Evolutionary conservation across 2,113 vertebrate species (phyloP).

Genomic region (Numenius arquata): DNA sequence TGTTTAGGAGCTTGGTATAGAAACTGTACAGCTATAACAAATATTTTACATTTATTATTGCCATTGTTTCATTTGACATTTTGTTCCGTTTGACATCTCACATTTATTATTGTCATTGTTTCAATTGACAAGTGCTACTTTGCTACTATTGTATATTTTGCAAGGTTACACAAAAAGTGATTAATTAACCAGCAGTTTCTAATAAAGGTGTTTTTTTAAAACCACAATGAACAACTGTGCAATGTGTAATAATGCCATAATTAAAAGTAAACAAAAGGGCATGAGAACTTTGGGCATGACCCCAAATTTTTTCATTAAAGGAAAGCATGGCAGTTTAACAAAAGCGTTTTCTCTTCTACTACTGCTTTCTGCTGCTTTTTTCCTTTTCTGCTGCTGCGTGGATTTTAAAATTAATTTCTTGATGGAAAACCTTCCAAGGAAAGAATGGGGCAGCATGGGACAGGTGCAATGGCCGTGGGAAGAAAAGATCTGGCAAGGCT

Average conservation of each 20-base stretch:
- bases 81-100: not conserved
- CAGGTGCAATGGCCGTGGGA: fast-evolving
- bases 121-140: not conserved
- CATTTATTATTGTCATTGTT: not conserved
- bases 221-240: not conserved
- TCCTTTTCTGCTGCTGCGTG: not conserved
- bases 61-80: not conserved
- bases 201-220: not conserved
- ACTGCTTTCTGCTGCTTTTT: not conserved
- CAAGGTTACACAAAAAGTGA: not conserved
- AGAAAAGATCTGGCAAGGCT: not conserved
- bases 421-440: not conserved
- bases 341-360: not conserved
- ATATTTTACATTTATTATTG: not conserved
- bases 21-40: not conserved
- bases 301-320: not conserved
- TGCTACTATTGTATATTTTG: not conserved
- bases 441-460: not conserved
- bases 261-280: not conserved
- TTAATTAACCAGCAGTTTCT: not conserved
- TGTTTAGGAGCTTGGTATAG: not conserved
- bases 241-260: not conserved
- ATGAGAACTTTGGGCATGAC: not conserved
- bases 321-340: not conserved
- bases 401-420: not conserved